phyloP scores from a whole-genome alignment of 2,797 vertebrate genomes.

The Notolepis coatsorum region DNA sequence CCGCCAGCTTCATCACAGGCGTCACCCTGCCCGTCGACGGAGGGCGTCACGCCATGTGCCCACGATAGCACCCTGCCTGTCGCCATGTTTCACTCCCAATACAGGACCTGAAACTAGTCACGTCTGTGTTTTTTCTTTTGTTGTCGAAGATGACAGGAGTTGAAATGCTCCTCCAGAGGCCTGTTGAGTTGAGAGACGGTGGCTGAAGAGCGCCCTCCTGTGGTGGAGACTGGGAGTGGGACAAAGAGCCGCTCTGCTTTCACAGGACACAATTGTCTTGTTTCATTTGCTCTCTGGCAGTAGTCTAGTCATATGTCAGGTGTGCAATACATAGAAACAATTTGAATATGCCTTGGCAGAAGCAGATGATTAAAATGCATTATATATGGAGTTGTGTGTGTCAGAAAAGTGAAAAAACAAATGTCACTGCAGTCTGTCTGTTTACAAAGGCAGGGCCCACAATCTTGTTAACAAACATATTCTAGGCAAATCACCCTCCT shows the following conservation, averaged over 20 bases:
- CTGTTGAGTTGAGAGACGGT: neutral
- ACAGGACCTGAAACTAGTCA: neutral
- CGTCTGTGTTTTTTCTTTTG: constrained; percentile 16
- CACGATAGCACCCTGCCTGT: constrained; percentile 60
- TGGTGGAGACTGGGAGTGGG: neutral
- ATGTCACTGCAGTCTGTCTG: too few relatives aligned
- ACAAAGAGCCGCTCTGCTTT: neutral
- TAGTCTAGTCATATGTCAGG: neutral
- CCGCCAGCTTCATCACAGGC: constrained; percentile 85
- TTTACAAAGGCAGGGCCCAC: too few relatives aligned
- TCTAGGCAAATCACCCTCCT: too few relatives aligned
- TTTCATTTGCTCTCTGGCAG: neutral
- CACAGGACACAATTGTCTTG: constrained; percentile 9
- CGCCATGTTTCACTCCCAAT: neutral
- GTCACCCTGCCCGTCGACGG: constrained; percentile 85
- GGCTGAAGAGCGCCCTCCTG: neutral
- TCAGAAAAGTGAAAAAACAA: too few relatives aligned
- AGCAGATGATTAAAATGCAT: constrained; percentile 39
- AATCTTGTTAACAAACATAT: too few relatives aligned
- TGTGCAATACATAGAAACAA: constrained; percentile 16
- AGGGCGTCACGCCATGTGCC: constrained; percentile 88
- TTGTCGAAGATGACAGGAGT: neutral
- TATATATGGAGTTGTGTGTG: too few relatives aligned
- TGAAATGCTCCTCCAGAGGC: neutral
- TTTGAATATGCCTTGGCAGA: neutral